These are phyloP conservation scores for Desmophyllum pertusum DNA, from an alignment of 92 coral and sea anemone species.

Conservation along the genomic window DNA sequence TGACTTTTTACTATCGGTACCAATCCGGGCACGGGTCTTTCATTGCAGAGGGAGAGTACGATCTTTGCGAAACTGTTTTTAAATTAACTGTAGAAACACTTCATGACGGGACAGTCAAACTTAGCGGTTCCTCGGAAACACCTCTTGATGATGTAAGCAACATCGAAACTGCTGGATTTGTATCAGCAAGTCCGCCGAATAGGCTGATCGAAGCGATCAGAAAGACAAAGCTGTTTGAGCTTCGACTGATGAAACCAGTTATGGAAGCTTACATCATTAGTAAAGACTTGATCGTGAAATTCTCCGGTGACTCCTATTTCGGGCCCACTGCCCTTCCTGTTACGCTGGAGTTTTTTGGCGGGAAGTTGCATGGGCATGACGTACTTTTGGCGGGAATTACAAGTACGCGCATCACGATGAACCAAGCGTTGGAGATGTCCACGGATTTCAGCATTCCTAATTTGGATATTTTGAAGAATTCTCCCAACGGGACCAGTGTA, in stretches of 20 bases:
- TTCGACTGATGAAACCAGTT: slow-evolving; percentile 77
- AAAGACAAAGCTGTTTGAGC: slow-evolving; percentile 64
- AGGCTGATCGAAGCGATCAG: slow-evolving; percentile 60
- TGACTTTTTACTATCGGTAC: slow-evolving; percentile 76
- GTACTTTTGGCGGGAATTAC: slow-evolving; percentile 79
- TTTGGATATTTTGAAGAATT: slow-evolving; percentile 67
- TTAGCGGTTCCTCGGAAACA: slow-evolving; percentile 69
- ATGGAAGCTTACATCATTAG: slow-evolving; percentile 80
- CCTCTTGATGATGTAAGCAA: slow-evolving; percentile 93
- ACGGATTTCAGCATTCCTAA: slow-evolving; percentile 68
- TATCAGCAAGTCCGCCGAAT: slow-evolving; percentile 53
- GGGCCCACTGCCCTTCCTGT: slow-evolving; percentile 63
- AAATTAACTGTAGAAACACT: slow-evolving; percentile 61
- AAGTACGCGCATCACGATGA: slow-evolving; percentile 65
- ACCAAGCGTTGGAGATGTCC: slow-evolving; percentile 66
- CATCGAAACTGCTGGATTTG: slow-evolving; percentile 79
- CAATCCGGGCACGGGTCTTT: slow-evolving; percentile 71
- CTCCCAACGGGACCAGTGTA: slow-evolving; percentile 55
- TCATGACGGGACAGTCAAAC: slow-evolving; percentile 61
- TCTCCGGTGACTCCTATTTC: slow-evolving; percentile 75
- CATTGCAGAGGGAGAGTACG: slow-evolving; percentile 79
- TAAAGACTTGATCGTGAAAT: slow-evolving; percentile 72
- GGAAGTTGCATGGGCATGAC: slow-evolving; percentile 58
- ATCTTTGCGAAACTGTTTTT: slow-evolving; percentile 83
- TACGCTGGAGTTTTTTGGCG: slow-evolving; percentile 73